Evolutionary conservation across 2,113 vertebrate genomes (phyloP).

Genomic region (Caretta caretta): DNA sequence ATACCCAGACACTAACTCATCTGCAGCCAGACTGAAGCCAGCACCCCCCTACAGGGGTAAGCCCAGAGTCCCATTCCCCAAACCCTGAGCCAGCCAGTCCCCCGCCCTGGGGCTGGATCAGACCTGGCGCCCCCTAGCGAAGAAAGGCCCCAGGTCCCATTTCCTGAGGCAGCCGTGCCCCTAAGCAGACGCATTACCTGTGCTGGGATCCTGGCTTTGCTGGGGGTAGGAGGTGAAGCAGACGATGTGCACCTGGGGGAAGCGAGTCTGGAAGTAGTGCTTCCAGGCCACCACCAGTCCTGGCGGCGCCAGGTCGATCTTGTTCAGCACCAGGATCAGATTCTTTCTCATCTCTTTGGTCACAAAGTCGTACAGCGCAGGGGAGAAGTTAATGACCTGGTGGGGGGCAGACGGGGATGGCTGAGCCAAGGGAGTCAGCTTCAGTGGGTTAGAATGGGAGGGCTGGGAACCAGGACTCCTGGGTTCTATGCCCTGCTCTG

Average conservation of each 20-base stretch:
- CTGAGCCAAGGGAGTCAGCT: not conserved
- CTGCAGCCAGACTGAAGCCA: not conserved
- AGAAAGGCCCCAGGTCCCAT: not conserved
- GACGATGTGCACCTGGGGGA: slow-evolving; percentile 86
- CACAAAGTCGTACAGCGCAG: slow-evolving; percentile 88
- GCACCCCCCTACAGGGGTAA: not conserved
- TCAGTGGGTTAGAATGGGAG: not conserved
- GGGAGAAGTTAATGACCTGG: slow-evolving; percentile 92
- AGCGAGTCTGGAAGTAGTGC: slow-evolving; percentile 88
- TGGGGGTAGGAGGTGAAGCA: slow-evolving; percentile 89
- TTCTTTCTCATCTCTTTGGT: slow-evolving; percentile 85
- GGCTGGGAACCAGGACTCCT: not conserved
- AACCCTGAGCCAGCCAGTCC: too few species aligned
- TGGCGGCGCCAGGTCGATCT: slow-evolving; percentile 87
- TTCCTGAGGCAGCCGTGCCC: too few species aligned
- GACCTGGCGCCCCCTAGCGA: not conserved
- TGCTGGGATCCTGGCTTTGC: slow-evolving; percentile 55
- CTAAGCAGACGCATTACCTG: slow-evolving; percentile 39
- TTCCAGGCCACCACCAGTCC: slow-evolving; percentile 91
- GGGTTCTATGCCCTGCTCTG: not conserved
- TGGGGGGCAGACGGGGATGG: not conserved
- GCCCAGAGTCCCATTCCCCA: not conserved
- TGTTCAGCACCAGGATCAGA: slow-evolving; percentile 91
- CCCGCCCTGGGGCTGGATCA: too few species aligned
- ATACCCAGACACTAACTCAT: too few species aligned